Percentiles rank a stretch among this genome's conserved stretches.
phyloP scores from a whole-genome alignment of 2,797 vertebrate species.

The Rhadinocentrus ornatus region DNA sequence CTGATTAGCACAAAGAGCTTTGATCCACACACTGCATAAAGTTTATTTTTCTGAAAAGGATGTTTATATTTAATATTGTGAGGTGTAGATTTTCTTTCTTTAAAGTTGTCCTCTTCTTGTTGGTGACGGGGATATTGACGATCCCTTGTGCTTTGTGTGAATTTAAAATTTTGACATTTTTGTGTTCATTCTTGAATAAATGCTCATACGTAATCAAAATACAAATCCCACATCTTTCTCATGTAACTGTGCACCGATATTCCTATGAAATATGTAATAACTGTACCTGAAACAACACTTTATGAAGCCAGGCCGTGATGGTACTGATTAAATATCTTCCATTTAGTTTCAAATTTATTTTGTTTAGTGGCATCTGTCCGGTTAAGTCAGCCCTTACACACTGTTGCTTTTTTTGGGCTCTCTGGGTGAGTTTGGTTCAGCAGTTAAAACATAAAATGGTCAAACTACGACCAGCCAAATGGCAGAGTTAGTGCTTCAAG shows the following conservation, averaged over 20 bases:
- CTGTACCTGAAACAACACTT: neutral
- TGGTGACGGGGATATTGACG: constrained; percentile 17
- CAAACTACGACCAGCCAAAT: no score
- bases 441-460: neutral
- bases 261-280: constrained; percentile 2
- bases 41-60: constrained; percentile 73
- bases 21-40: constrained; percentile 50
- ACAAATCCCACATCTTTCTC: neutral
- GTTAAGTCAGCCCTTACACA: neutral
- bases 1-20: constrained; percentile 28
- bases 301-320: no score
- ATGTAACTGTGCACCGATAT: constrained; percentile 15
- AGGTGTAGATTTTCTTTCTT: constrained; percentile 66
- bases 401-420: neutral
- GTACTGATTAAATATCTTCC: no score
- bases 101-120: constrained; percentile 39
- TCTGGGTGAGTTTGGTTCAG: neutral
- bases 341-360: neutral
- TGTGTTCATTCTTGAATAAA: constrained; percentile 20
- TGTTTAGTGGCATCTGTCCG: neutral
- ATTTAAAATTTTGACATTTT: constrained; percentile 38
- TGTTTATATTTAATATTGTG: constrained; percentile 78
- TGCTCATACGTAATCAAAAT: constrained; percentile 26
- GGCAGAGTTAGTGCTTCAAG: neutral
- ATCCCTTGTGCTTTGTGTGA: constrained; percentile 41